A percentile compares a stretch with the other conserved stretches of the same genome.
phyloP scores from a whole-genome alignment of 2,113 vertebrate species.

The Gnathonemus echidnorhynchus region DNA sequence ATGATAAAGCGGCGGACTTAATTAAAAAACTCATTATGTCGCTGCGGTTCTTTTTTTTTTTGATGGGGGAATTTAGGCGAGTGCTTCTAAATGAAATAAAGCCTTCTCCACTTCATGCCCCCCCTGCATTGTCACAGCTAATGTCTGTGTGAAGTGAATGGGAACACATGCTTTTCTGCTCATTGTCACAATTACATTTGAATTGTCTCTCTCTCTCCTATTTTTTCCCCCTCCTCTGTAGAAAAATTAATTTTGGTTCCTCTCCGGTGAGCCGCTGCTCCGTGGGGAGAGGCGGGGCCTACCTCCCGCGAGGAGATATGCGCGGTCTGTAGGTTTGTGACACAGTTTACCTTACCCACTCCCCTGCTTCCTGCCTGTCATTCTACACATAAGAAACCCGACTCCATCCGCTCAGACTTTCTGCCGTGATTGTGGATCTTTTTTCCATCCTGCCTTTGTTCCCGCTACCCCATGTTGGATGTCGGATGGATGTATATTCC shows the following conservation, averaged over 20 bases:
- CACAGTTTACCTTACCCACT: conserved; percentile 23
- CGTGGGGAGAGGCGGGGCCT: conserved; percentile 22
- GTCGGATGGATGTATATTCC: background rate
- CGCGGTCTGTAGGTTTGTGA: conserved; percentile 20
- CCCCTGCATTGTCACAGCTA: conserved; percentile 15
- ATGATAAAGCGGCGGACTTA: conserved; percentile 52
- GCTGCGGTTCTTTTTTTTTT: conserved; percentile 35
- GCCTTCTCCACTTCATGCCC: conserved; percentile 1
- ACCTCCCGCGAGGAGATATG: conserved; percentile 25
- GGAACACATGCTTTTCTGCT: conserved; percentile 35
- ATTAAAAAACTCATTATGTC: conserved; percentile 64
- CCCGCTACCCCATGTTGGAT: background rate
- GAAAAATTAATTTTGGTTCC: conserved; percentile 41
- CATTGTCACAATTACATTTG: conserved; percentile 45
- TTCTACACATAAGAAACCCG: background rate
- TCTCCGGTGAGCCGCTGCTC: conserved; percentile 22
- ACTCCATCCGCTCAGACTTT: background rate
- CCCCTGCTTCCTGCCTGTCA: background rate
- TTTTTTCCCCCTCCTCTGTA: background rate
- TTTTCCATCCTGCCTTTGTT: background rate
- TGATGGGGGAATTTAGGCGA: conserved; percentile 38
- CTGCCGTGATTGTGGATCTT: background rate
- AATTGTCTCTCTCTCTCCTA: conserved; percentile 11
- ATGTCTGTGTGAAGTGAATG: conserved; percentile 22
- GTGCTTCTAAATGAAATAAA: conserved; percentile 44